These are phyloP conservation scores for Phocoena phocoena DNA, from an alignment of 2,113 vertebrate genomes.

Conservation along the genomic window DNA sequence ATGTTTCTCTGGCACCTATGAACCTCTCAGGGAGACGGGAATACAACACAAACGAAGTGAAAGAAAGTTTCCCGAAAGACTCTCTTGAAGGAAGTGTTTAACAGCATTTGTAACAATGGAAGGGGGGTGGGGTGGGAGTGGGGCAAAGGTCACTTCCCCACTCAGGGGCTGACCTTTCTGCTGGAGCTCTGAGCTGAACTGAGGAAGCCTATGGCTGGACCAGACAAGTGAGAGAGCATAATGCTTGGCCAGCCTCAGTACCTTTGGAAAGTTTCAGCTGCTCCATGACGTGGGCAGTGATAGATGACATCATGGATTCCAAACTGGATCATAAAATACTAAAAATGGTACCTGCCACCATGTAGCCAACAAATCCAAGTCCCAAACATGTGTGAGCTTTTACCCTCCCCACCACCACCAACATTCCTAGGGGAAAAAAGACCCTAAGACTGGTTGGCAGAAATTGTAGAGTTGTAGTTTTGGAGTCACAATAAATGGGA, in stretches of 20 bases:
- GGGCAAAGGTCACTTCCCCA: neutral
- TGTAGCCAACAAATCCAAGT: neutral
- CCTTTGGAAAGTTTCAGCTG: neutral
- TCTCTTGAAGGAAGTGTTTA: constrained; percentile 20
- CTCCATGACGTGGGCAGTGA: no score
- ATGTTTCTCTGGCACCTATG: neutral
- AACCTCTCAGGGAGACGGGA: neutral
- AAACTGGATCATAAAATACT: neutral
- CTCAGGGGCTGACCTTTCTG: neutral
- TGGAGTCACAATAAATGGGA: neutral
- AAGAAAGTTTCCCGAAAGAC: constrained; percentile 14
- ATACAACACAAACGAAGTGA: neutral
- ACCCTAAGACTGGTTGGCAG: neutral
- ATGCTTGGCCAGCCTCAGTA: neutral
- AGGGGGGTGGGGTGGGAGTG: neutral
- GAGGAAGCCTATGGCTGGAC: neutral
- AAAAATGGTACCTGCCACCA: neutral
- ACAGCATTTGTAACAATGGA: neutral
- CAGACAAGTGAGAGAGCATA: neutral
- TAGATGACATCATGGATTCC: neutral
- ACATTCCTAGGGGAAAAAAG: neutral
- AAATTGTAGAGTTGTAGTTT: neutral
- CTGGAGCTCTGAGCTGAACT: neutral
- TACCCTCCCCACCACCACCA: neutral
- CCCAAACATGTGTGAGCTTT: neutral